A percentile compares a stretch with the other conserved stretches of the same genome.
Evolutionary conservation across 2,888 invertebrate genomes (phyloP).

Genomic region (Eupelmus urozonus): DNA sequence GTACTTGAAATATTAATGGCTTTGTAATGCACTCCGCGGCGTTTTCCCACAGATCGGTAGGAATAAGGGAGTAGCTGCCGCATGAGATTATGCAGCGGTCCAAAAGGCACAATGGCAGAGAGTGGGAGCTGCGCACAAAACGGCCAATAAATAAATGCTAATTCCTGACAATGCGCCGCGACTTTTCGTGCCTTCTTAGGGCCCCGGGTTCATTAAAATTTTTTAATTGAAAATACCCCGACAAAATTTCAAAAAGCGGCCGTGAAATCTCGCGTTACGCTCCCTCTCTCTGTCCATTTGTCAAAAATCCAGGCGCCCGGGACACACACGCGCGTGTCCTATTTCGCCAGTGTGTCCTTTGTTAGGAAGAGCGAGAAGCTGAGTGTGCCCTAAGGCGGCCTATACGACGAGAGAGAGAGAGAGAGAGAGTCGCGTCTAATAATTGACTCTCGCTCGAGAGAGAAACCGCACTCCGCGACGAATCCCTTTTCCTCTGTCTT

Average conservation of each 20-base stretch:
- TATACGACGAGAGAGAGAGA: too few relatives aligned
- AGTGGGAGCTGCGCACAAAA: neutral
- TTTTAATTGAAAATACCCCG: conserved; percentile 58
- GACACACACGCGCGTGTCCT: neutral
- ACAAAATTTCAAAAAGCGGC: conserved; percentile 29
- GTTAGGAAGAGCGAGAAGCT: too few relatives aligned
- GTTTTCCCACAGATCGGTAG: conserved; percentile 22
- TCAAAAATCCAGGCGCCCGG: conserved; percentile 29
- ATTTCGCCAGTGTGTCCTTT: too few relatives aligned
- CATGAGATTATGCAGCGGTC: conserved; percentile 32
- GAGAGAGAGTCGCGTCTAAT: conserved; percentile 74
- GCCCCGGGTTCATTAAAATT: conserved; percentile 51
- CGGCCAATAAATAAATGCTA: conserved; percentile 58
- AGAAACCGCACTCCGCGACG: conserved; percentile 77
- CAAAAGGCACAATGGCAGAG: conserved; percentile 2
- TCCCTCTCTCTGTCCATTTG: conserved; percentile 51
- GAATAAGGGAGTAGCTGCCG: neutral
- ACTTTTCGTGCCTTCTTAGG: conserved; percentile 13
- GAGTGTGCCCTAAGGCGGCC: too few relatives aligned
- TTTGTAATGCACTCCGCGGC: neutral
- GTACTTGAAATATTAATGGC: conserved; percentile 42
- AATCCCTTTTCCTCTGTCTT: conserved; percentile 66
- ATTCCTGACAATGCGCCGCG: conserved; percentile 38
- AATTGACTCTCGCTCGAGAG: conserved; percentile 77
- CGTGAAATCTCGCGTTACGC: conserved; percentile 55